These are phyloP conservation scores for Proisotoma minuta DNA, from an alignment of 2,888 invertebrate species.

Conservation along the genomic window DNA sequence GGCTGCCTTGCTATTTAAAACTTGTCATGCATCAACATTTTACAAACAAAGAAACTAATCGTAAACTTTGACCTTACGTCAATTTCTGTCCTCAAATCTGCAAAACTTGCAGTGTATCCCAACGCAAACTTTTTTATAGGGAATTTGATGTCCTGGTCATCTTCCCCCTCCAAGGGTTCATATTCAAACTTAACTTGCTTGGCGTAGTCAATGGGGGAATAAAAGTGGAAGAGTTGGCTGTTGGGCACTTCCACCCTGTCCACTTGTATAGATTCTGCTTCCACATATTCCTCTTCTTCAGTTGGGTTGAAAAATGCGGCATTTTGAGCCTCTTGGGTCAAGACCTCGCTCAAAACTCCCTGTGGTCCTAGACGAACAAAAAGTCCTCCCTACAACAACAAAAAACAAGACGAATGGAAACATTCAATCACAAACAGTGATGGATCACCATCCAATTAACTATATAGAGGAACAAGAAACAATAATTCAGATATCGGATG, in stretches of 20 bases:
- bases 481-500: too few relatives aligned
- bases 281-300: constrained; percentile 11
- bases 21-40: too few relatives aligned
- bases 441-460: background rate
- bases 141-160: constrained; percentile 17
- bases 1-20: too few relatives aligned
- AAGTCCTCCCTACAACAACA: constrained; percentile 39
- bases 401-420: background rate
- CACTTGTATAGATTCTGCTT: constrained; percentile 7
- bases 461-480: too few relatives aligned
- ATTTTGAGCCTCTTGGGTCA: constrained; percentile 27
- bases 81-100: constrained; percentile 35
- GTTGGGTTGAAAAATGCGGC: constrained; percentile 3
- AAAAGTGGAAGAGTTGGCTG: constrained; percentile 47
- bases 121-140: constrained; percentile 40
- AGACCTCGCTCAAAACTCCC: constrained; percentile 21
- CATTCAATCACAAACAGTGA: too few relatives aligned
- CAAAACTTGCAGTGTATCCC: constrained; percentile 33
- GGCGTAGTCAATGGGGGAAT: constrained; percentile 44
- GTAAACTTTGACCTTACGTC: constrained; percentile 29
- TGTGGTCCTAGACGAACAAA: constrained; percentile 40
- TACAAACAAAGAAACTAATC: too few relatives aligned
- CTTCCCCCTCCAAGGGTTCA: constrained; percentile 26
- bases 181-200: constrained; percentile 45
- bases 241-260: constrained; percentile 22